Base-by-base conservation (phyloP, 2,113 vertebrate species). In the Nerophis ophidion region DNA sequence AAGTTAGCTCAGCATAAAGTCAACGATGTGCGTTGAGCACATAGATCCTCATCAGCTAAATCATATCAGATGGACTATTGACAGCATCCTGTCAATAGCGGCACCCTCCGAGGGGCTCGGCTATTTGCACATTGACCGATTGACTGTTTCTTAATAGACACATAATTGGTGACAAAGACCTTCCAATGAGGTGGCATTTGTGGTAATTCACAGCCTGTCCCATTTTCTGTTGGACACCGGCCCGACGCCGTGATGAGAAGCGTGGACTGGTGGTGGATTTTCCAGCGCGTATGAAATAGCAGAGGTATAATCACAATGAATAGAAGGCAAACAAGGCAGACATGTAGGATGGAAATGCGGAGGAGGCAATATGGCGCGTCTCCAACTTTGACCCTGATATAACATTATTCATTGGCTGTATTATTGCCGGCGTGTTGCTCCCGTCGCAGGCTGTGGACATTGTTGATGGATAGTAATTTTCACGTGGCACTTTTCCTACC, bases 101-200 rank as follows among this genome's bases (percentile, higher is more conserved):
- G 74, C 46, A 88, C 84, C 90, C 91, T 93, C 71, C 68, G 86
- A 94, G 93, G 93, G 90, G 92, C 88, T 88, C 83, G 84, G 87
- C 89, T 92, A 91, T 93, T 94, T 91, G 92, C 92, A 92, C 91
- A 90, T 86, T 87, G 90, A 87, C 91, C 94, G 93, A 97, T 93
- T 95, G 95, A 98, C 94, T 94, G 89, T 87, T 93, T 89, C 91
- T 97, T 97, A 98, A 98, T 96, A 94, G 94, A 97, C 95, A 96
- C 85, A 90, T 97, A 97, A 98, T 97, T 97, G 94, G 94, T 94
- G 93, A 95, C 93, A 96, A 95, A 95, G 94, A 93, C 91, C 91
- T 94, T 94, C 89, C 91, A 90, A 94, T 92, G 84, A 92, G 92
- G 91, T 92, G 92, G 91, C 91, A 92, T 88, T 89, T 87, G 89